Percentiles rank a stretch among this genome's conserved stretches.
These are phyloP conservation scores for Platichthys stellatus DNA, from an alignment of 2,113 vertebrate species.

Conservation along the genomic window DNA sequence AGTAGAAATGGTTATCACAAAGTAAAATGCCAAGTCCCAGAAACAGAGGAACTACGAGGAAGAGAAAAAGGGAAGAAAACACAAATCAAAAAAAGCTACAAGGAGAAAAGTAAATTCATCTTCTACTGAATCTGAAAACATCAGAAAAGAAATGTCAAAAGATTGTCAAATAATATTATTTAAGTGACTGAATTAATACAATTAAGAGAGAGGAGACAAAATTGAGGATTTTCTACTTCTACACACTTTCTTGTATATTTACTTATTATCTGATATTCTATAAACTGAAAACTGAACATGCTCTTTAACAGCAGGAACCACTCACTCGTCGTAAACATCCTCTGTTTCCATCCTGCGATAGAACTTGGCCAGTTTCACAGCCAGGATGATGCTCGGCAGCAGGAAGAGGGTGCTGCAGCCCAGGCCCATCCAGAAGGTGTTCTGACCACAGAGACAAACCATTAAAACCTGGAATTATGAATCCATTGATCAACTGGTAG, in stretches of 20 bases:
- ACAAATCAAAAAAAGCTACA: slow-evolving; percentile 35
- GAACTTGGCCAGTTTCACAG: slow-evolving; percentile 93
- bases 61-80: slow-evolving; percentile 65
- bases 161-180: background rate
- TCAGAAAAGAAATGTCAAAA: background rate
- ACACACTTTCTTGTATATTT: too few relatives aligned
- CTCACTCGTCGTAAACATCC: slow-evolving; percentile 97
- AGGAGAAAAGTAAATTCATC: background rate
- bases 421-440: slow-evolving; percentile 96
- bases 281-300: background rate
- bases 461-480: background rate
- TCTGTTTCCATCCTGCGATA: slow-evolving; percentile 98
- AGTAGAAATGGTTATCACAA: slow-evolving; percentile 95
- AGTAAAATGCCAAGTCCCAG: slow-evolving; percentile 98
- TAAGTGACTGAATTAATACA: background rate
- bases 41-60: slow-evolving; percentile 91
- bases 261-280: too few relatives aligned
- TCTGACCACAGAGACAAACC: slow-evolving; percentile 77
- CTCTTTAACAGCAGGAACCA: slow-evolving; percentile 32
- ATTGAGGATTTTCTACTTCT: too few relatives aligned
- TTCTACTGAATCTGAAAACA: background rate
- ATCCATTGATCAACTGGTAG: too few relatives aligned
- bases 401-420: slow-evolving; percentile 89
- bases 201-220: background rate
- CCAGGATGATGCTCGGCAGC: slow-evolving; percentile 91